A percentile compares a stretch with the other conserved stretches of the same genome.
Evolutionary conservation across 2,797 vertebrate genomes (phyloP).

Genomic region (Spheniscus humboldti): DNA sequence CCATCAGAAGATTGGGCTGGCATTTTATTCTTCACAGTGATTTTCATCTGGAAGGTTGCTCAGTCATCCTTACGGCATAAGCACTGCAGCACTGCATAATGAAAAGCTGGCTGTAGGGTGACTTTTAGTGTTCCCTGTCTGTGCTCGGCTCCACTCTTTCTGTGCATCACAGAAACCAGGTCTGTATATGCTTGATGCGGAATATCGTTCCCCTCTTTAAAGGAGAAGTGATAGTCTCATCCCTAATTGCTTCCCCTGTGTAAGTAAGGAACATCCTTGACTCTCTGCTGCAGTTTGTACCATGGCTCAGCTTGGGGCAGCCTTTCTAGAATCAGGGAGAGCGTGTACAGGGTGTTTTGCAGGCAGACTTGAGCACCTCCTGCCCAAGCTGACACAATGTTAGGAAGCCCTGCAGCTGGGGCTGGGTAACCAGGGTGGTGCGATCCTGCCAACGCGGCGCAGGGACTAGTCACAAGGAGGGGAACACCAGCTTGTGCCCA

Average conservation of each 20-base stretch:
- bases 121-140: background rate
- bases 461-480: background rate
- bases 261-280: background rate
- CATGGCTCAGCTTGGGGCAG: background rate
- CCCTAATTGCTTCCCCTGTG: background rate
- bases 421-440: background rate
- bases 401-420: background rate
- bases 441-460: rapidly evolving
- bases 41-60: conserved; percentile 21
- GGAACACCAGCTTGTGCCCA: background rate
- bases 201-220: background rate
- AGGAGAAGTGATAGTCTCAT: background rate
- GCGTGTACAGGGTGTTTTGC: background rate
- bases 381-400: background rate
- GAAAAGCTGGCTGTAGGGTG: conserved; percentile 17
- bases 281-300: background rate
- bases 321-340: background rate
- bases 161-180: background rate
- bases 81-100: conserved; percentile 46
- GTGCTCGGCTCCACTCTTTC: background rate
- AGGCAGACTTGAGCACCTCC: background rate
- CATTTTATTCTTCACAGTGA: conserved; percentile 24
- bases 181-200: background rate
- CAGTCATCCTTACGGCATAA: conserved; percentile 18
- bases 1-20: background rate